phyloP scores from a whole-genome alignment of 2,888 invertebrate genomes.

The Zelleria hepariella region DNA sequence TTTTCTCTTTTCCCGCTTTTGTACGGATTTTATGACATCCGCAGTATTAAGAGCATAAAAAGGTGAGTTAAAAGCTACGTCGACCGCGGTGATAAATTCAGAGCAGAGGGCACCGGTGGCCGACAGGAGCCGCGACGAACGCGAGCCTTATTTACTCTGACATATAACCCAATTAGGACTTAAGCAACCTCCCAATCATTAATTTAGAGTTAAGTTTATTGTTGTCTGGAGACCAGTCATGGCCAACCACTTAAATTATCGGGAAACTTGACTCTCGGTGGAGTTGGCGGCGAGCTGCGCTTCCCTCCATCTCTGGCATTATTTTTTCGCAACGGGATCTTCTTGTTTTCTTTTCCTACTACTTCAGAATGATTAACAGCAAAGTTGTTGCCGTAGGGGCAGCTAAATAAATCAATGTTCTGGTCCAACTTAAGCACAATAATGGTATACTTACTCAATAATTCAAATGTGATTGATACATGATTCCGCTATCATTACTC shows the following conservation, averaged over 20 bases:
- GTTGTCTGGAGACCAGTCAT: constrained; percentile 29
- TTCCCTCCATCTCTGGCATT: not conserved
- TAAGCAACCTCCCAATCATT: constrained; percentile 25
- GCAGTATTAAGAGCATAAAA: not conserved
- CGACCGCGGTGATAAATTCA: not conserved
- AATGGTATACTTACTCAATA: no score
- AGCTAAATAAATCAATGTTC: constrained; percentile 18
- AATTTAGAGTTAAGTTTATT: constrained; percentile 37
- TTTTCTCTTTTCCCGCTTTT: not conserved
- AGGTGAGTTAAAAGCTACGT: not conserved
- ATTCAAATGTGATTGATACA: no score
- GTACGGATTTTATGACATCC: not conserved
- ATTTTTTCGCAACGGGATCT: not conserved
- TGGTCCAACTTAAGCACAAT: constrained; percentile 11
- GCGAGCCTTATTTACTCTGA: constrained; percentile 25
- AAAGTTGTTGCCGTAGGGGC: constrained; percentile 13
- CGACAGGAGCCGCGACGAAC: constrained; percentile 10
- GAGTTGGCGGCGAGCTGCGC: not conserved
- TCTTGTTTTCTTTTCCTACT: not conserved
- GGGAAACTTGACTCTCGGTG: constrained; percentile 29
- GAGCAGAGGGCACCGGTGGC: not conserved
- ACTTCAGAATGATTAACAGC: constrained; percentile 15
- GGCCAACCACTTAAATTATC: constrained; percentile 33
- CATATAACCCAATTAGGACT: constrained; percentile 37
- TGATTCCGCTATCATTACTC: no score